Base-by-base conservation (phyloP, 2,113 vertebrate species). In the Seriola dumerili region DNA sequence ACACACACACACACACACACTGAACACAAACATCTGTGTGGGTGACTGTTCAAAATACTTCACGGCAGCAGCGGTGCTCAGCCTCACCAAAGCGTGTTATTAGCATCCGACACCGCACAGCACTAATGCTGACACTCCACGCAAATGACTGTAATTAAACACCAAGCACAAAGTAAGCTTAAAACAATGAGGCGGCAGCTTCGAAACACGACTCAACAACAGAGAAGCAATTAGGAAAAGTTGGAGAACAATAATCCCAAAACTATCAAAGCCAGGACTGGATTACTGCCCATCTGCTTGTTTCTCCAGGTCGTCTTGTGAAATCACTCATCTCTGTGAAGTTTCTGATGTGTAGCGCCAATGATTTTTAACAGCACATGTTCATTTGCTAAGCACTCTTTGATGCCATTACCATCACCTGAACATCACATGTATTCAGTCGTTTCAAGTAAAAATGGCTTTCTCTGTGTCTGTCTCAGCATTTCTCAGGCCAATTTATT, bases 111-210 rank as follows among this genome's bases (percentile, higher is more conserved):
- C 91, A 86, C 87, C 4, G 70, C 72, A n/a, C 74, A 79, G 80
- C 68, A 76, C 83, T 81, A 72, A 88, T 75, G 73, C 90, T 89
- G 93, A 95, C 90, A 92, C 87, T 82, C 85, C 70, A 71, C 68
- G 55, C 82, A 93, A 94, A 95, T 95, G 85, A 95, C 93, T 95
- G 93, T 94, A 94, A 95, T 96, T 94, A 94, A 80, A 79, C 88
- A 86, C 69, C 86, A 65, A 81, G 85, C 84, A 85, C 89, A 80
- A 80, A 85, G 91, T 93, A 89, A 84, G 90, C 85, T 86, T 90
- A 87, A 93, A 91, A 89, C 88, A 85, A 92, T 81, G 76, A 86
- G 81, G 77, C 79, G 65, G 90, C 75, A 52, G 70, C 76, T 74
- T 69, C 54, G 80, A 87, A 76, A 86, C 83, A 84, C 85, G 61